Evolutionary conservation across 2,888 invertebrate species (phyloP).

Genomic region (Morpho achilles): DNA sequence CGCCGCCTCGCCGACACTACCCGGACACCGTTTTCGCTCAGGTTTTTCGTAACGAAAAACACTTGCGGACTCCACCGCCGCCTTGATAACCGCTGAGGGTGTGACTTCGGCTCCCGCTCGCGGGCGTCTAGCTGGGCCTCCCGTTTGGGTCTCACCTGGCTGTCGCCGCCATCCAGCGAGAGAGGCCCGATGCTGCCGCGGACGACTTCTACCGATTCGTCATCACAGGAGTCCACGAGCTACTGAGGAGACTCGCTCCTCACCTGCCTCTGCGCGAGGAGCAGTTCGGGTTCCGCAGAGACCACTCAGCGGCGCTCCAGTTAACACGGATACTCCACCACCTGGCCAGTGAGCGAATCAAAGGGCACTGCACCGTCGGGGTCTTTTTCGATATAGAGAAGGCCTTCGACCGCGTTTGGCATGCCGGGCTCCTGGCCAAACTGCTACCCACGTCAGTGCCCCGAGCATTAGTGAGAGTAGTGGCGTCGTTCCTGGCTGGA

Average conservation of each 20-base stretch:
- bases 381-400: not conserved
- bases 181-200: too few species aligned
- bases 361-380: not conserved
- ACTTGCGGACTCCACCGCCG: too few species aligned
- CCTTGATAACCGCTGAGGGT: too few species aligned
- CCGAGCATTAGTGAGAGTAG: not conserved
- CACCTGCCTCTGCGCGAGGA: not conserved
- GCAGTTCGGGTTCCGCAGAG: conserved; percentile 7
- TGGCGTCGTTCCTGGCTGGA: not conserved
- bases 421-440: conserved; percentile 18
- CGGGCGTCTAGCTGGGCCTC: too few species aligned
- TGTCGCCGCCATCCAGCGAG: too few species aligned
- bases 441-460: conserved; percentile 26
- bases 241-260: not conserved
- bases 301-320: conserved; percentile 7
- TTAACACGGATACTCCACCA: not conserved
- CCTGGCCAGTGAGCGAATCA: not conserved
- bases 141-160: too few species aligned
- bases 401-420: conserved; percentile 19
- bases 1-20: too few species aligned
- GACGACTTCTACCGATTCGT: too few species aligned
- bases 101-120: too few species aligned
- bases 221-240: not conserved
- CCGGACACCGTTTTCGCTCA: too few species aligned
- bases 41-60: too few species aligned